These are phyloP conservation scores for Pentamera pediparva DNA, from an alignment of 53 echinoderm and acorn worm species.

Conservation along the genomic window DNA sequence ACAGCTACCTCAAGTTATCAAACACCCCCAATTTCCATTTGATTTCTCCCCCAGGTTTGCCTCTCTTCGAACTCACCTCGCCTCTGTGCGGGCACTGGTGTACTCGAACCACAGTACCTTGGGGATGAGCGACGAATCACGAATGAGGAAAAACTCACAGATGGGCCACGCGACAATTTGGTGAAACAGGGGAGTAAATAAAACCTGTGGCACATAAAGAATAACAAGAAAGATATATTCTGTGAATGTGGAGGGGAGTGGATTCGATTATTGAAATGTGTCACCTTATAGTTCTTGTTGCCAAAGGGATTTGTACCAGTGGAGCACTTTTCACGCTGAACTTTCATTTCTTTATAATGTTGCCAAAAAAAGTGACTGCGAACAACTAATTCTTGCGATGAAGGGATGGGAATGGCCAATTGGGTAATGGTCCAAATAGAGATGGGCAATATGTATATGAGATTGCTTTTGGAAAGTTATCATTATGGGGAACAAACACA, in stretches of 20 bases:
- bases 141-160: constrained; percentile 73
- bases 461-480: no score
- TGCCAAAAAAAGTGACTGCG: no score
- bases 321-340: no score
- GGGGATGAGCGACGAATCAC: constrained; percentile 93
- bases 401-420: no score
- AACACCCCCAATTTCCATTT: no score
- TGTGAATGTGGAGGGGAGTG: background rate
- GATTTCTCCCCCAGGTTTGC: no score
- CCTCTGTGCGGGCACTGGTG: constrained; percentile 89
- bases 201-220: constrained; percentile 42
- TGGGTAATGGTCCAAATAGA: no score
- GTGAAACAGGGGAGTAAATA: constrained; percentile 83
- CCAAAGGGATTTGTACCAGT: background rate
- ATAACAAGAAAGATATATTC: background rate
- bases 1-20: background rate
- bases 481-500: no score
- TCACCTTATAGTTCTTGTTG: background rate
- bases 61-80: constrained; percentile 78
- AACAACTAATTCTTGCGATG: no score
- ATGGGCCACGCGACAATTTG: constrained; percentile 78
- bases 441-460: no score
- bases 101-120: constrained; percentile 99
- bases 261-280: background rate
- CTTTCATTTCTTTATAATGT: no score